Percentiles rank a stretch among this genome's conserved stretches.
These are phyloP conservation scores for Thryonomys swinderianus DNA, from an alignment of 2,113 vertebrate genomes.

Conservation along the genomic window DNA sequence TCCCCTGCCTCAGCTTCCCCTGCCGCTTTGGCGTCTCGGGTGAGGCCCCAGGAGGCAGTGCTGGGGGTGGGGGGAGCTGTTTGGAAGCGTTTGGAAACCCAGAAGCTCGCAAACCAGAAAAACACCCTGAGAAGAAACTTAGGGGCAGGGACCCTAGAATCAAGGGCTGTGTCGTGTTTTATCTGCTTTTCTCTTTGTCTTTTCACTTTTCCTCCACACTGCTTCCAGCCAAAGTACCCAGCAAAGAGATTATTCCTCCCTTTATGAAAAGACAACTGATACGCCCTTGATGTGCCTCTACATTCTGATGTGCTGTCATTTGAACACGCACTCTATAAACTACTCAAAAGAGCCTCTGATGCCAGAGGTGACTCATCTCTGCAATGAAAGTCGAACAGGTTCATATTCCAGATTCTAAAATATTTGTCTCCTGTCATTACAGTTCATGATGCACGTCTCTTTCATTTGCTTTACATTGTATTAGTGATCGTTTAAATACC, in stretches of 20 bases:
- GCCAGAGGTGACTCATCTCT: constrained; percentile 16
- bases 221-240: background rate
- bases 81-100: background rate
- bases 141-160: background rate
- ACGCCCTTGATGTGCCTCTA: background rate
- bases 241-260: background rate
- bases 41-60: background rate
- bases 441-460: background rate
- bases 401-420: background rate
- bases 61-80: no score
- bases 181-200: background rate
- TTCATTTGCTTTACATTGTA: background rate
- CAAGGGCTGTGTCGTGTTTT: constrained; percentile 5
- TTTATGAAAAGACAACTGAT: constrained; percentile 49
- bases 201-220: background rate
- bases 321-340: constrained; percentile 51
- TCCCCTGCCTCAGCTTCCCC: background rate
- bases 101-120: background rate
- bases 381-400: background rate
- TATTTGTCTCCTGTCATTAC: background rate
- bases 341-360: constrained; percentile 47
- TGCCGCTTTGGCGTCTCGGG: background rate
- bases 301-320: constrained; percentile 56
- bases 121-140: background rate
- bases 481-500: background rate